A percentile compares a stretch with the other conserved stretches of the same genome.
Conservation (phyloP, 1,140 invertebrate species). For the Drosophila lini region DNA sequence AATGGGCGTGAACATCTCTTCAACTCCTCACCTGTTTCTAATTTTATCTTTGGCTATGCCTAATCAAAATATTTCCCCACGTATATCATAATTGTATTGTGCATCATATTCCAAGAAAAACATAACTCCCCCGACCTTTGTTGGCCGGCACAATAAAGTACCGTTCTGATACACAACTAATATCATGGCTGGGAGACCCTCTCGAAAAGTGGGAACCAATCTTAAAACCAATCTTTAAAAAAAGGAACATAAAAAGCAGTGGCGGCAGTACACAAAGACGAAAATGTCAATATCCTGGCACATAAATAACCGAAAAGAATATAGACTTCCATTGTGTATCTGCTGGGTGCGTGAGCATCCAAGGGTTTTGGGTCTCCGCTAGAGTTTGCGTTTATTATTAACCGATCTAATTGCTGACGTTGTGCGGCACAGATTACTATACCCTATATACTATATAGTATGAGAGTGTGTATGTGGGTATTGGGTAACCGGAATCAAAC, state of each 20-base stretch:
- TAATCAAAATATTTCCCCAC: constrained; percentile 75
- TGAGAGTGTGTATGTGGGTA: constrained; percentile 8
- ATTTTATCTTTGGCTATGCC: not conserved
- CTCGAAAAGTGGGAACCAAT: constrained; percentile 18
- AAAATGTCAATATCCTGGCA: constrained; percentile 71
- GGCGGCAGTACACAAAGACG: constrained; percentile 54
- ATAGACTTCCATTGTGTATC: constrained; percentile 52
- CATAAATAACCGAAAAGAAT: constrained; percentile 71
- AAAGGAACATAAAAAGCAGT: constrained; percentile 51
- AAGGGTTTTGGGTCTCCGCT: constrained; percentile 21
- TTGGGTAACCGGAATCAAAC: constrained; percentile 70
- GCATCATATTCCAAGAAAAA: constrained; percentile 29
- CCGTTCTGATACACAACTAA: constrained; percentile 61
- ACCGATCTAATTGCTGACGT: constrained; percentile 63
- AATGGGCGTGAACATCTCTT: constrained; percentile 3
- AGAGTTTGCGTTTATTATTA: constrained; percentile 34
- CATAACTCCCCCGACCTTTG: constrained; percentile 39
- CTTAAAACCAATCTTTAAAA: constrained; percentile 13
- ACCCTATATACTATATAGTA: constrained; percentile 12
- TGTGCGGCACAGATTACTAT: constrained; percentile 62
- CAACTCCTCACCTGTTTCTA: constrained; percentile 2
- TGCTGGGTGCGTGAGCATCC: constrained; percentile 25
- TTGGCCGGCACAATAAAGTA: constrained; percentile 62
- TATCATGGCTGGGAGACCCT: constrained; percentile 24
- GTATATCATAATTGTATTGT: constrained; percentile 67